Evolutionary conservation across 2,113 vertebrate species (phyloP), one percentile per base, ranked within the genome.

Genomic region (Leptosomus discolor): DNA sequence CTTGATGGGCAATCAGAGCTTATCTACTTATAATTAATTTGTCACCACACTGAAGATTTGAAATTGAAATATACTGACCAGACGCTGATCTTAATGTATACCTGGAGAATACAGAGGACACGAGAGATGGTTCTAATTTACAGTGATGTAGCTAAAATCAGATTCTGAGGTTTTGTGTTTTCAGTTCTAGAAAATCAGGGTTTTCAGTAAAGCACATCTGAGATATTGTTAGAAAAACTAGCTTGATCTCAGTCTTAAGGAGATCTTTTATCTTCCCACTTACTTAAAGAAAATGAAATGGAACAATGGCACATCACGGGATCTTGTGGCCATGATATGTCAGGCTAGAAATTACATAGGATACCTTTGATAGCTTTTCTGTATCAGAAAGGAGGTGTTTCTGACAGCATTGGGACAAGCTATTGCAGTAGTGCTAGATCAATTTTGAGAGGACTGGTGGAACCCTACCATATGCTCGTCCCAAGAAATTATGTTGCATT

Each of bases 21-120:
- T 81, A 83, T 90, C 94, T 94, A 77, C 82, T 78, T 96, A 43
- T 57, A 97, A 97, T 97, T 97, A 95, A 97, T 97, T 96, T 97
- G 92, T 97, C 84, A 96, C 76, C 45, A 96, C 53, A 85, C 69
- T 88, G 43, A 96, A 92, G 48, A 89, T 65, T 86, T 92, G 74
- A 91, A 96, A 94, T 81, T 81, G 84, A 86, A 95, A 86, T 69
- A 53, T 92, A 83, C 73, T 95, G 90, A 94, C 65, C 73, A 76
- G 37, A 74, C 29, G 85, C n/a, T 63, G 43, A 70, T 79, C 36
- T 73, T 61, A 86, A 91, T 34, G 30, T 23, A 46, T 30, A 77
- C 68, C 56, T 84, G 50, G 21, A 73, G 50, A 95, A 94, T 37
- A 85, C 34, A 34, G 14, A 74, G 16, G 21, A 71, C 75, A 54